A percentile compares a stretch with the other conserved stretches of the same genome.
Conservation (phyloP, 92 coral and sea anemone genomes). For the Muricea muricata region DNA sequence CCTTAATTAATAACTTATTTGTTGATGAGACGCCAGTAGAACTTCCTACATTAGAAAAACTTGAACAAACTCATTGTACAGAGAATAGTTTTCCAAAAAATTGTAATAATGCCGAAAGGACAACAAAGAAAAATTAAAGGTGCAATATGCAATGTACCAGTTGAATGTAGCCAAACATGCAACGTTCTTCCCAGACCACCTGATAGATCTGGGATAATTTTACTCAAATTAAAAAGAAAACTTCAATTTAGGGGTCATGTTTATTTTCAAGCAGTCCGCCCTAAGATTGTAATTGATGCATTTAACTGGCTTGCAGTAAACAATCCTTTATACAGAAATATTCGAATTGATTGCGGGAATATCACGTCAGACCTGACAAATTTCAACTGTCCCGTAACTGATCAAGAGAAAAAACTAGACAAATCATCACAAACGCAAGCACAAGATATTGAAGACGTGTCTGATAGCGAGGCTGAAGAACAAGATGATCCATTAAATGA, state of each 20-base stretch:
- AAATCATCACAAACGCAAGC: neutral
- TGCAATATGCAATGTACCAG: no score
- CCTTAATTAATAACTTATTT: slow-evolving; percentile 59
- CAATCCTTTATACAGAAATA: slow-evolving; percentile 53
- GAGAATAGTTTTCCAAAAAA: slow-evolving; percentile 63
- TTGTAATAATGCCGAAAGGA: slow-evolving; percentile 63
- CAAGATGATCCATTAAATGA: slow-evolving; percentile 67
- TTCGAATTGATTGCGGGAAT: slow-evolving; percentile 31
- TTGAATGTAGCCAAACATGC: no score
- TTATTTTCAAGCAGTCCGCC: no score
- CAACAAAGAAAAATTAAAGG: slow-evolving; percentile 27
- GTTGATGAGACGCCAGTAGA: slow-evolving; percentile 67
- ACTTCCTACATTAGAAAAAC: slow-evolving; percentile 58
- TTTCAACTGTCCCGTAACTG: slow-evolving; percentile 7
- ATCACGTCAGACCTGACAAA: slow-evolving; percentile 6
- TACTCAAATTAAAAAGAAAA: no score
- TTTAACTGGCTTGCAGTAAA: neutral
- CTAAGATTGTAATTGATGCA: no score
- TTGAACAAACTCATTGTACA: neutral
- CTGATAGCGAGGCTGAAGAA: slow-evolving; percentile 40
- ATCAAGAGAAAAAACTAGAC: slow-evolving; percentile 32
- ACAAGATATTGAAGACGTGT: neutral
- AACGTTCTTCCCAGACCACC: no score
- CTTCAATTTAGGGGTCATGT: no score
- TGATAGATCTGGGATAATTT: no score